Evolutionary conservation across 2,888 invertebrate species (phyloP).

Genomic region (Drosophila meridiana): DNA sequence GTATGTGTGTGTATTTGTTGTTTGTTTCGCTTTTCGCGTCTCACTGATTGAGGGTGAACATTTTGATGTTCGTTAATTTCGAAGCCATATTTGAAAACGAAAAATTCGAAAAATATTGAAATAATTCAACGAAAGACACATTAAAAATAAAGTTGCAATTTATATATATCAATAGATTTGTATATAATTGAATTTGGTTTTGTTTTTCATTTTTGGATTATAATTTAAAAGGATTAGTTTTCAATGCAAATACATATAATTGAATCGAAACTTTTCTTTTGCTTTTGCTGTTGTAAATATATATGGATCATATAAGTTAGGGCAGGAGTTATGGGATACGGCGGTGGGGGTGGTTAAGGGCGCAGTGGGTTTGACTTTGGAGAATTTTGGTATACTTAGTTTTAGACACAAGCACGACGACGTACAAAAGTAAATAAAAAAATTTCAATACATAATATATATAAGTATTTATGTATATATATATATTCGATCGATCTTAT

Average conservation of each 20-base stretch:
- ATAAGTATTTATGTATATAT: conserved; percentile 51
- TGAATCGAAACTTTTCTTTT: conserved; percentile 45
- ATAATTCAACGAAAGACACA: conserved; percentile 25
- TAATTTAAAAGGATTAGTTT: conserved; percentile 23
- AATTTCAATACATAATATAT: conserved; percentile 66
- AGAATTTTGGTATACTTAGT: conserved; percentile 61
- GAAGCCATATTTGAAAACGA: conserved; percentile 35
- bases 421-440: conserved; percentile 69
- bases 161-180: conserved; percentile 11
- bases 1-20: conserved; percentile 4
- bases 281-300: conserved; percentile 52
- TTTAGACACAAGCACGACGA: conserved; percentile 78
- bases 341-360: neutral
- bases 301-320: conserved; percentile 9
- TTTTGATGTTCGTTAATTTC: conserved; percentile 21
- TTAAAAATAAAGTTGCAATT: conserved; percentile 40
- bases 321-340: neutral
- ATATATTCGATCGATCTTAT: conserved; percentile 67
- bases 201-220: neutral
- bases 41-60: conserved; percentile 10
- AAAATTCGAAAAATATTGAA: conserved; percentile 11
- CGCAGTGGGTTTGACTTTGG: conserved; percentile 36
- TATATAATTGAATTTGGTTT: conserved; percentile 3
- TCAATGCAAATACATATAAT: conserved; percentile 53
- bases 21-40: conserved; percentile 21